These are phyloP conservation scores for Trachelus tabidus DNA, from an alignment of 2,888 invertebrate species.

Conservation along the genomic window DNA sequence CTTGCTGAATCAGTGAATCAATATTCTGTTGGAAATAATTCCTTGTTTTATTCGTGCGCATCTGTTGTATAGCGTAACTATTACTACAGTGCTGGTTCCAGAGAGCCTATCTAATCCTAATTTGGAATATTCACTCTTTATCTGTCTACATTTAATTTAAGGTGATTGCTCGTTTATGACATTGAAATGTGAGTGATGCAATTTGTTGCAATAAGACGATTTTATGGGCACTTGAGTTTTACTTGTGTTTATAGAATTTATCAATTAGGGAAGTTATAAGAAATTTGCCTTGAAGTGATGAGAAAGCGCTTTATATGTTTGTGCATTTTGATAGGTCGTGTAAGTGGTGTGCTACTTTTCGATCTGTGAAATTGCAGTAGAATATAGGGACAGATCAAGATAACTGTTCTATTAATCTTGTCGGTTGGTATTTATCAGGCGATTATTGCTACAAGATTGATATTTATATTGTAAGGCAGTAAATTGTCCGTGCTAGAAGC, in stretches of 20 bases:
- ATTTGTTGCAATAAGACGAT: not conserved
- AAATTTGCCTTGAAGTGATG: constrained; percentile 15
- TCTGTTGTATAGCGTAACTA: not conserved
- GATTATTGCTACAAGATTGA: not conserved
- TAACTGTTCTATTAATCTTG: not conserved
- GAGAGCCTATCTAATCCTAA: not conserved
- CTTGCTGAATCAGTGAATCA: not conserved
- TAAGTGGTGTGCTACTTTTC: not conserved
- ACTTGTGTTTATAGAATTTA: not conserved
- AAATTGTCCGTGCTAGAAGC: not conserved
- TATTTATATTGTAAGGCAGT: not conserved
- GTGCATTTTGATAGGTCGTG: not conserved
- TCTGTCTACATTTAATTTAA: not conserved
- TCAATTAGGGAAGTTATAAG: constrained; percentile 2
- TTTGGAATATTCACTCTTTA: not conserved
- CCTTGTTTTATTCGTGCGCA: not conserved
- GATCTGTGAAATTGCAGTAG: not conserved
- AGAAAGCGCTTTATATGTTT: constrained; percentile 14
- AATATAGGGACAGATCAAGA: not conserved
- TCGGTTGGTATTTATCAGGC: not conserved
- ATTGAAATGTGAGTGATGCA: not conserved
- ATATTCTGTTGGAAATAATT: not conserved
- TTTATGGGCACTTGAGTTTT: not conserved
- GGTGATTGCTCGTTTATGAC: not conserved
- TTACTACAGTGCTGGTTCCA: not conserved